Conservation (phyloP, 2,888 invertebrate genomes). For the Lepetodrilus schrolli region DNA sequence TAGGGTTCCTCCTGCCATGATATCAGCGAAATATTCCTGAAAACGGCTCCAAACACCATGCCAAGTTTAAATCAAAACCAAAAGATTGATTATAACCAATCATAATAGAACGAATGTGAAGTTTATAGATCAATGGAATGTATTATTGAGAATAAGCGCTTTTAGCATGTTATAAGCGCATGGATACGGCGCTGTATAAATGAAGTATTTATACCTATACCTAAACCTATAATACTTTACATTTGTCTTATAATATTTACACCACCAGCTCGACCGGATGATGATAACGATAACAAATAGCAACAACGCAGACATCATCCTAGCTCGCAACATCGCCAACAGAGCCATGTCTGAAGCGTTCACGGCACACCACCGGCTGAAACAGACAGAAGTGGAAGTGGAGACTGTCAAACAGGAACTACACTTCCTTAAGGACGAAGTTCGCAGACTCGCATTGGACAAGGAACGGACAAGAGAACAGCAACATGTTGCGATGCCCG, state of each 20-base stretch:
- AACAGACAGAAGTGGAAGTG: constrained; percentile 10
- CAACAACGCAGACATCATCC: background rate
- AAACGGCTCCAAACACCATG: too few relatives aligned
- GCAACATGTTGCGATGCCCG: too few relatives aligned
- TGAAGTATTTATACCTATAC: background rate
- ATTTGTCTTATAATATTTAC: background rate
- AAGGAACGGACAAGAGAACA: background rate
- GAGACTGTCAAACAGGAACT: background rate
- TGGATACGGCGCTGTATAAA: background rate
- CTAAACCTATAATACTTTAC: background rate
- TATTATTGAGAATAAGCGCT: too few relatives aligned
- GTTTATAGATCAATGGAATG: too few relatives aligned
- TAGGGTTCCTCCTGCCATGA: too few relatives aligned
- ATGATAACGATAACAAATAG: background rate
- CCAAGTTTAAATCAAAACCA: too few relatives aligned
- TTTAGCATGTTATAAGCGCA: background rate
- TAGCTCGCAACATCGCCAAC: constrained; percentile 1
- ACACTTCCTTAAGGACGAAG: background rate
- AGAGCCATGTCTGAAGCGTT: background rate
- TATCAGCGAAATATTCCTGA: too few relatives aligned
- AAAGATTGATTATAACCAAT: too few relatives aligned
- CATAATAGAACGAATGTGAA: too few relatives aligned
- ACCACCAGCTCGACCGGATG: background rate
- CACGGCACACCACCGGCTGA: background rate
- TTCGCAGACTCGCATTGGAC: background rate